phyloP scores from a whole-genome alignment of 53 echinoderm and acorn worm species.

The Apostichopus leukothele region DNA sequence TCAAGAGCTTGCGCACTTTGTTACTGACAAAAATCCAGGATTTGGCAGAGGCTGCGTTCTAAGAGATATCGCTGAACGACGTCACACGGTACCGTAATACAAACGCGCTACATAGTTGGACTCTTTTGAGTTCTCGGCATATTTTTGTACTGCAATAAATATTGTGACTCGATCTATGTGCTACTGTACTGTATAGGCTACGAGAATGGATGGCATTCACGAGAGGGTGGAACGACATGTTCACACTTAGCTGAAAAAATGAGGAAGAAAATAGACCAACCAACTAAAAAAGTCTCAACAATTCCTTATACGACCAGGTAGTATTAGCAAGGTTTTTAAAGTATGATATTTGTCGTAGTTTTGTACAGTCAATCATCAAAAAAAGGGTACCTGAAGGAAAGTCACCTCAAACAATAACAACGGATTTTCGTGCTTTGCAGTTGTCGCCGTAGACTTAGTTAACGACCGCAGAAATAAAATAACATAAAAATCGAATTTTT shows the following conservation, averaged over 20 bases:
- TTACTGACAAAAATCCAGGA: background rate
- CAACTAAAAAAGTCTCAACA: constrained; percentile 23
- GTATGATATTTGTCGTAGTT: background rate
- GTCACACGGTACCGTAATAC: background rate
- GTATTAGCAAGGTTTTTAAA: background rate
- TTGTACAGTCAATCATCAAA: background rate
- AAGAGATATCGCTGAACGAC: background rate
- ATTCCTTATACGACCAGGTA: constrained; percentile 28
- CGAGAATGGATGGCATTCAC: background rate
- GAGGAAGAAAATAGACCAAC: constrained; percentile 42
- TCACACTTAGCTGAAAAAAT: background rate
- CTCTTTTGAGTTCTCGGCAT: background rate
- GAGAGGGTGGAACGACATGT: constrained; percentile 7
- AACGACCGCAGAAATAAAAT: too few species aligned
- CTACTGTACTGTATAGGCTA: background rate
- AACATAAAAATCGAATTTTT: too few species aligned
- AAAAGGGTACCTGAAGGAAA: background rate
- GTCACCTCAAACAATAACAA: too few species aligned
- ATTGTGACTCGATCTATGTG: background rate
- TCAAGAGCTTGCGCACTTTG: background rate
- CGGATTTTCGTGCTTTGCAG: too few species aligned
- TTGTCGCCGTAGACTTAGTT: too few species aligned
- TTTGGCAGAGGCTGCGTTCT: background rate
- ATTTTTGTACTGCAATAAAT: background rate
- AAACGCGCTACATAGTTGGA: constrained; percentile 1